Evolutionary conservation across 2,113 vertebrate genomes (phyloP), one percentile per base, ranked within the genome.

Genomic region (Lates calcarifer): DNA sequence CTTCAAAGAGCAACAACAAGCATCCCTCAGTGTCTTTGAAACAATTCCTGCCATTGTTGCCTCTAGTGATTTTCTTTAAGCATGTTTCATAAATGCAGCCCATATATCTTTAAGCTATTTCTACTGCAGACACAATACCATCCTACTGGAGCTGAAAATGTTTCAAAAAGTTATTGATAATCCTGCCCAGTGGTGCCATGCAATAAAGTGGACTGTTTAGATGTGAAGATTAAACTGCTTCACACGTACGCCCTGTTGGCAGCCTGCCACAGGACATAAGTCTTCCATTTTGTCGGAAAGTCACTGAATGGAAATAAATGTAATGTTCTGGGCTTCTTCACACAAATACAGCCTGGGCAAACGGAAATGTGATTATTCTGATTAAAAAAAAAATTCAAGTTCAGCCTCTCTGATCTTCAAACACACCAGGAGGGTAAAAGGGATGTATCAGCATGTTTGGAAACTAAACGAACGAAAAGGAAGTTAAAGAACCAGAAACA

Each of bases 211-310:
- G 69, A 82, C 74, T 64, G 55, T 79, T 87, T 67, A 61, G 65
- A 82, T 68, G 76, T 47, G 58, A 35, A 73, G 80, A 88, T 85
- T 85, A 75, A 68, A 81, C 33, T 0, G 78, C 81, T 82, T 90
- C 55, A 75, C 81, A 81, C 56, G 26, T 87, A 70, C 58, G 1
- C 73, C 74, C 66, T 58, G 31, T 49, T 93, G 91, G 90, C 90
- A 57, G 75, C 31, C 58, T 28, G 83, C 90, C 85, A 84, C 29
- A 43, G 77, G 67, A 90, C 89, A 85, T 8, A 68, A 68, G 85
- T 81, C 86, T 85, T 88, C 51, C 61, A 47, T 82, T 85, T 82
- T 29, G 58, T 45, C 26, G 4, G 74, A 68, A 24, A 81, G 74
- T 60, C 24, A 5, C 73, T 6, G 62, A 43, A 61, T 43, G 45